A percentile compares a stretch with the other conserved stretches of the same genome.
These are phyloP conservation scores for Pterocles gutturalis DNA, from an alignment of 2,113 vertebrate species.

Conservation along the genomic window DNA sequence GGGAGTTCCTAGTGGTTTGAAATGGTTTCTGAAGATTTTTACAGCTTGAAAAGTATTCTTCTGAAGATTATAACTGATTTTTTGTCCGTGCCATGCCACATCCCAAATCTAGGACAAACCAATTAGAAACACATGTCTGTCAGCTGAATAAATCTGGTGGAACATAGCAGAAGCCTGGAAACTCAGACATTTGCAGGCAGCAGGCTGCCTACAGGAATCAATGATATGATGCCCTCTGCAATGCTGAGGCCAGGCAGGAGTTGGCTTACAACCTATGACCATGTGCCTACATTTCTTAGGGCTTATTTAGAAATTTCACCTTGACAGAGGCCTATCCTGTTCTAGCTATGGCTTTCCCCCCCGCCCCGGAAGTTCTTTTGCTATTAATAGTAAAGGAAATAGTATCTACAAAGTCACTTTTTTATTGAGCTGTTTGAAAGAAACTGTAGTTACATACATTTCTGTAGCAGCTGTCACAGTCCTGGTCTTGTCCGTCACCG, in stretches of 20 bases:
- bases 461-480: constrained; percentile 6
- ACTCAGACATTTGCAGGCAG: background rate
- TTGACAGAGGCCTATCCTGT: background rate
- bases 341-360: background rate
- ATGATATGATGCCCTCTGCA: background rate
- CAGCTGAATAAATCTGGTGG: background rate
- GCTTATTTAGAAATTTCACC: background rate
- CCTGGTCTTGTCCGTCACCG: constrained; percentile 32
- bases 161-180: background rate
- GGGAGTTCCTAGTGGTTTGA: background rate
- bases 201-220: background rate
- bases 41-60: background rate
- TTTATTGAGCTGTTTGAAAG: constrained; percentile 33
- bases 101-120: background rate
- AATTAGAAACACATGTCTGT: background rate
- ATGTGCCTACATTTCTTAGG: background rate
- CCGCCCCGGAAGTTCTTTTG: background rate
- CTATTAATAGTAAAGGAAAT: background rate
- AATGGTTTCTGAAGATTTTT: background rate
- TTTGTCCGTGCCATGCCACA: background rate
- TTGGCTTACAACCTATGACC: background rate
- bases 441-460: constrained; percentile 5
- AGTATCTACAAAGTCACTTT: background rate
- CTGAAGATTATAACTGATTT: background rate
- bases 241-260: background rate